phyloP scores from a whole-genome alignment of 30 jellyfish, hydroid and myxozoan genomes.

The Clytia hemisphaerica region DNA sequence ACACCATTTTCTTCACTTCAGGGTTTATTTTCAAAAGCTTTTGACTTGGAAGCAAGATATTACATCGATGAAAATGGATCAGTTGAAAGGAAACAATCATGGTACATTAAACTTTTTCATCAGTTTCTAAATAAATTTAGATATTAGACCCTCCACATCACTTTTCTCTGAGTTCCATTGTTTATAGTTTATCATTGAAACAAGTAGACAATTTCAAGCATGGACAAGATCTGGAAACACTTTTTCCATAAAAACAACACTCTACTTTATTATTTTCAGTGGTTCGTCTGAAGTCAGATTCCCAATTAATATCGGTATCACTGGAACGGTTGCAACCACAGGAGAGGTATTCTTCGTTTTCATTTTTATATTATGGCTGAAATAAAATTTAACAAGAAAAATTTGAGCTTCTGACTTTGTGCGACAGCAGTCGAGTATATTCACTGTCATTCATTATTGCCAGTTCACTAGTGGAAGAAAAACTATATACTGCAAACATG shows the following conservation, averaged over 20 bases:
- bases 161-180: no score
- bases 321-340: slow-evolving; percentile 95
- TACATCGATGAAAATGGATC: slow-evolving; percentile 88
- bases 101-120: slow-evolving; percentile 36
- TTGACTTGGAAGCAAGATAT: slow-evolving; percentile 92
- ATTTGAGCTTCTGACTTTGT: background rate
- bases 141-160: no score
- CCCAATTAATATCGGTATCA: slow-evolving; percentile 93
- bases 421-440: no score
- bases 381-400: background rate
- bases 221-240: no score
- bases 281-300: slow-evolving; percentile 92
- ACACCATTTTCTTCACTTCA: slow-evolving; percentile 2
- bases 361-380: background rate
- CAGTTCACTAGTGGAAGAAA: no score
- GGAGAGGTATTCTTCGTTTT: slow-evolving; percentile 65
- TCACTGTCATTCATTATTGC: no score
- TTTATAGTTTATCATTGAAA: no score
- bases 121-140: no score
- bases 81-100: slow-evolving; percentile 76
- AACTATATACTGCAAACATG: no score
- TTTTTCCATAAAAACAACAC: no score
- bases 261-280: slow-evolving; percentile 30
- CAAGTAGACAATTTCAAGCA: no score
- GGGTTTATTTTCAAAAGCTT: slow-evolving; percentile 95